Percentiles rank a stretch among this genome's conserved stretches.
phyloP scores from a whole-genome alignment of 2,888 invertebrate genomes.

The Callinectes sapidus region DNA sequence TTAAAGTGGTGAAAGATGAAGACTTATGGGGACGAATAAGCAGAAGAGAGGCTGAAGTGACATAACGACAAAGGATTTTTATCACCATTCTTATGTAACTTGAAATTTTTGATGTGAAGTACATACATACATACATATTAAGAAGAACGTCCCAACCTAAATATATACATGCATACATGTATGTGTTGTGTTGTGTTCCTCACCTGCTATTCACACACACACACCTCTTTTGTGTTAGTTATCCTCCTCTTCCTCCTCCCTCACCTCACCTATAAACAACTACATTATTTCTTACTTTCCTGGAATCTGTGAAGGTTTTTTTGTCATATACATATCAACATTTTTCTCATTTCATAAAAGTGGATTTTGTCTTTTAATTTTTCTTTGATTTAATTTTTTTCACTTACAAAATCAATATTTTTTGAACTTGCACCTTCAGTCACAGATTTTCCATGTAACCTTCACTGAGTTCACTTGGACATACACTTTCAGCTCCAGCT shows the following conservation, averaged over 20 bases:
- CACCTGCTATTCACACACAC: not conserved
- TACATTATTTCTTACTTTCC: not conserved
- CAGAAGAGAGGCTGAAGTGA: not conserved
- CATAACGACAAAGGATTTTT: not conserved
- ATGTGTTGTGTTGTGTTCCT: not conserved
- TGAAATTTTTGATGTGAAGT: not conserved
- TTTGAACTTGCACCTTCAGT: too few relatives aligned
- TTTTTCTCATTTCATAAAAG: too few relatives aligned
- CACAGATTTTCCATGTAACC: too few relatives aligned
- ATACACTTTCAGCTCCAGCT: not conserved
- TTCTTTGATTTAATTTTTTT: not conserved
- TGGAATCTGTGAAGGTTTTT: not conserved
- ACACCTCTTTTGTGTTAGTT: not conserved
- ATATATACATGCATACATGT: not conserved
- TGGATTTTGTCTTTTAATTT: too few relatives aligned
- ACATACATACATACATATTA: not conserved
- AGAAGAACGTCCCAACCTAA: too few relatives aligned
- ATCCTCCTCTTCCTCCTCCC: not conserved
- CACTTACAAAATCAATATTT: not conserved
- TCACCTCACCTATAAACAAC: not conserved
- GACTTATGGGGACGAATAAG: too few relatives aligned
- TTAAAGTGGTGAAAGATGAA: too few relatives aligned
- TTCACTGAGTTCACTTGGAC: not conserved
- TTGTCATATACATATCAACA: too few relatives aligned
- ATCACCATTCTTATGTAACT: conserved; percentile 4